Evolutionary conservation across 2,797 vertebrate genomes (phyloP).

Genomic region (Toxotes lorentzi): DNA sequence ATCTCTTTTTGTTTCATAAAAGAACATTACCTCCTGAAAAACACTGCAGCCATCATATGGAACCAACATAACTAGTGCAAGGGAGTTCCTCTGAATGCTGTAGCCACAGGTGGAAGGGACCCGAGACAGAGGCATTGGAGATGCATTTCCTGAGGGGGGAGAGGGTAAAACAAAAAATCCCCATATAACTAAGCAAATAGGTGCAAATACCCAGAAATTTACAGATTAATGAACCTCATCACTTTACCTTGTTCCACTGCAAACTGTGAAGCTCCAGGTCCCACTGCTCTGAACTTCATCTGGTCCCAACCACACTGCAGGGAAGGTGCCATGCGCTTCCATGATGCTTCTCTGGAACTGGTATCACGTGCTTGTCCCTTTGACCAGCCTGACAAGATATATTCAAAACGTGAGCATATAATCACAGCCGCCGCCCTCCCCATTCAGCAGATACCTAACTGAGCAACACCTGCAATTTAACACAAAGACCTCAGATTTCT

Average conservation of each 20-base stretch:
- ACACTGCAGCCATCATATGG: slow-evolving; percentile 74
- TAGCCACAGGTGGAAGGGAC: slow-evolving; percentile 74
- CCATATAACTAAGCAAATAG: not conserved
- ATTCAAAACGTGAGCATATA: not conserved
- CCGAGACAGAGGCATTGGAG: slow-evolving; percentile 50
- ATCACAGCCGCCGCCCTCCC: not conserved
- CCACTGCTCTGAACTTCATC: slow-evolving; percentile 72
- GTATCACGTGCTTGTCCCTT: not conserved
- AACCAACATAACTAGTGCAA: slow-evolving; percentile 54
- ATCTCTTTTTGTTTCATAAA: not conserved
- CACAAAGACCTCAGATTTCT: not conserved
- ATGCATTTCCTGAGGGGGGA: slow-evolving; percentile 14
- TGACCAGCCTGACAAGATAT: slow-evolving; percentile 23
- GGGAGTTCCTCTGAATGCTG: slow-evolving; percentile 50
- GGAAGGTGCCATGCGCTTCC: slow-evolving; percentile 51
- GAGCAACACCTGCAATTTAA: accelerated
- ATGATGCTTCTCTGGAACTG: slow-evolving; percentile 34
- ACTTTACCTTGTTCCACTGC: slow-evolving; percentile 66
- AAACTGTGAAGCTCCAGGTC: slow-evolving; percentile 54
- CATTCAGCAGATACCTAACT: not conserved
- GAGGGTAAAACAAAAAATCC: not conserved
- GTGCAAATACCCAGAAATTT: not conserved
- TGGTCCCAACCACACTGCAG: slow-evolving; percentile 68
- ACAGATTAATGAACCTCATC: not conserved
- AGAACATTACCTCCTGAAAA: slow-evolving; percentile 57